Base-by-base conservation (phyloP, 2,888 invertebrate species). In the Leucozona laternaria region DNA sequence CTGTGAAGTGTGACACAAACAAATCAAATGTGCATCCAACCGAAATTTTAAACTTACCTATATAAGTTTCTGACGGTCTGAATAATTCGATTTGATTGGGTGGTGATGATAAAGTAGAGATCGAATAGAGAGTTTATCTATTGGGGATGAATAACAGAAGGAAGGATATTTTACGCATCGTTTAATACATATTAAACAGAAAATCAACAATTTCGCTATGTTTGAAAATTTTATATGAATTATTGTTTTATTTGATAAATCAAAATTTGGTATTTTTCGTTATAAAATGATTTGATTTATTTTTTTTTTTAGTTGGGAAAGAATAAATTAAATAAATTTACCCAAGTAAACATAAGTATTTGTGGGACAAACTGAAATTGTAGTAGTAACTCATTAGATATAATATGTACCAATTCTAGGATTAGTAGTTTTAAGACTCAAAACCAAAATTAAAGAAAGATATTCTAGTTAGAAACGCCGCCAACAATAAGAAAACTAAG, bases 21-120 rank as follows among this genome's bases (percentile, higher is more conserved):
- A 70, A 76, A 81, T 70, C 62, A 64, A 70, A 70, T 81, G 80
- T 81, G 76, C 80, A 81, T 15, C 37, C 55, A 81, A 70, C 37
- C 55, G 28, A 62, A 76, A 62, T 50, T 48, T 50, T 48, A 68
- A 40, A 34, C 28, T 17, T 68, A 45, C 45, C 50, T 28, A 34
- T 53, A 37, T 57, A 20, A 43, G 68, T 48, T 71, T 68, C 48
- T 68, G 57, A 68, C 50, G 53, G 57, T 68, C 60, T 50, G 40
- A 50, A 60, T 70, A 50, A 70, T 70, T 71, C 53, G 31, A 43
- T 70, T 60, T 78, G 78, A 71, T 71, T 78, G 78, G 71, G 31
- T 70, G 40, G 78, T 78, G 70, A 78, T 78, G 53, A n/a, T n/a
- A n/a, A 34, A 50, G 34, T 22, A 50, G 20, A 68, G 50, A 22